These are phyloP conservation scores for Chloromyia formosa DNA, from an alignment of 2,888 invertebrate species.

Conservation along the genomic window DNA sequence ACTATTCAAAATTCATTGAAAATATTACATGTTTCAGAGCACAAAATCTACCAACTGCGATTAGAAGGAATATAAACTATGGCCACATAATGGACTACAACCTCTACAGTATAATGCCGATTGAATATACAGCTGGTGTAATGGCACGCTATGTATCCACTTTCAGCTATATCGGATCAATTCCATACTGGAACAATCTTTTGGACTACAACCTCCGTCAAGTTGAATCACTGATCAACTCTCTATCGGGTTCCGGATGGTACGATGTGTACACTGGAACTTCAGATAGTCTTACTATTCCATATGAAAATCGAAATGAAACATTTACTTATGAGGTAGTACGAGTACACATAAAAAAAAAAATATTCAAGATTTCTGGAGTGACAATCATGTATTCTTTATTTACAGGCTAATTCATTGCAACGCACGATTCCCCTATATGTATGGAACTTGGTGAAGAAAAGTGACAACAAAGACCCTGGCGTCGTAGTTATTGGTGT, in stretches of 20 bases:
- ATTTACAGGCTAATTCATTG: not conserved
- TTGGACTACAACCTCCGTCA: not conserved
- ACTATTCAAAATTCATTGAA: not conserved
- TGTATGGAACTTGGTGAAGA: constrained; percentile 21
- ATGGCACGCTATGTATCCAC: constrained; percentile 1
- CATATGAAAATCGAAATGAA: not conserved
- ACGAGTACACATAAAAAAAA: too few relatives aligned
- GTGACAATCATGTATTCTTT: too few relatives aligned
- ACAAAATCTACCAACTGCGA: constrained; percentile 1
- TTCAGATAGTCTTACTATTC: constrained; percentile 1
- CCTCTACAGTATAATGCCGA: not conserved
- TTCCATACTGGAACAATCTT: constrained; percentile 13
- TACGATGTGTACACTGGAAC: constrained; percentile 23
- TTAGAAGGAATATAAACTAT: not conserved
- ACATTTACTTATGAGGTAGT: constrained; percentile 17
- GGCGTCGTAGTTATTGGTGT: constrained; percentile 24
- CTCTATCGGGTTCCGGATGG: constrained; percentile 3
- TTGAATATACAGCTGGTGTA: constrained; percentile 4
- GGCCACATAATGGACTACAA: not conserved
- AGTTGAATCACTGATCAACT: not conserved
- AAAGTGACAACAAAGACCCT: constrained; percentile 9
- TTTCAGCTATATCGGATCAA: not conserved
- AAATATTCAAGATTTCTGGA: too few relatives aligned
- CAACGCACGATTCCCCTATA: constrained; percentile 12
- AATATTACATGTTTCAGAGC: not conserved